Conservation (phyloP, 1,140 invertebrate species). For the Neodiprion lecontei region DNA sequence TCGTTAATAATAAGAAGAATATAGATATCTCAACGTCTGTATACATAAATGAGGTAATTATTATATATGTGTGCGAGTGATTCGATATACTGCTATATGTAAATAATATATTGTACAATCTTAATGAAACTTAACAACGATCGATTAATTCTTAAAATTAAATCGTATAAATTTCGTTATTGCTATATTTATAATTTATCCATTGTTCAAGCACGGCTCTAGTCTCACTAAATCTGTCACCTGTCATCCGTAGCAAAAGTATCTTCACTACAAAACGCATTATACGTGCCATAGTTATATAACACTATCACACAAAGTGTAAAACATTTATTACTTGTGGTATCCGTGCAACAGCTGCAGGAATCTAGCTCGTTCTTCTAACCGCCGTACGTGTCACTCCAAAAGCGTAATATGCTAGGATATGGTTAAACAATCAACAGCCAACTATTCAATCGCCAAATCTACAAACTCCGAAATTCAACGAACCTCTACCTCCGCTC, state of each 20-base stretch:
- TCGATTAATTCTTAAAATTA: neutral
- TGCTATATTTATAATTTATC: neutral
- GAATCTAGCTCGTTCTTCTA: too few relatives aligned
- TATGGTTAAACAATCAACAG: conserved; percentile 1
- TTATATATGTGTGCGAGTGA: conserved; percentile 1
- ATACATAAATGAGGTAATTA: conserved; percentile 2
- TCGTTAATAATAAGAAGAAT: neutral
- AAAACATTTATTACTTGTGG: too few relatives aligned
- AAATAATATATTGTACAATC: neutral
- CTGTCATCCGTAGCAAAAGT: neutral
- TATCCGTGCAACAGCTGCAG: too few relatives aligned
- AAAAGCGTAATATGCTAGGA: neutral
- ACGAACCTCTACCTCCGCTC: too few relatives aligned
- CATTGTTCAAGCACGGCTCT: neutral
- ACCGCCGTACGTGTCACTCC: neutral
- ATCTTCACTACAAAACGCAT: too few relatives aligned
- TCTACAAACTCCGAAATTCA: too few relatives aligned
- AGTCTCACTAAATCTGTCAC: neutral
- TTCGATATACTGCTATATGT: neutral
- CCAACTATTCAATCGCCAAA: neutral
- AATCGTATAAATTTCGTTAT: neutral
- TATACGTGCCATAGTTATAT: too few relatives aligned
- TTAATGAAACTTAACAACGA: conserved; percentile 1
- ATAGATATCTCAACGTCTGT: neutral
- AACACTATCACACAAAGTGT: too few relatives aligned